A percentile compares a stretch with the other conserved stretches of the same genome.
Conservation (phyloP, 2,113 vertebrate genomes). For the Seriola quinqueradiata region DNA sequence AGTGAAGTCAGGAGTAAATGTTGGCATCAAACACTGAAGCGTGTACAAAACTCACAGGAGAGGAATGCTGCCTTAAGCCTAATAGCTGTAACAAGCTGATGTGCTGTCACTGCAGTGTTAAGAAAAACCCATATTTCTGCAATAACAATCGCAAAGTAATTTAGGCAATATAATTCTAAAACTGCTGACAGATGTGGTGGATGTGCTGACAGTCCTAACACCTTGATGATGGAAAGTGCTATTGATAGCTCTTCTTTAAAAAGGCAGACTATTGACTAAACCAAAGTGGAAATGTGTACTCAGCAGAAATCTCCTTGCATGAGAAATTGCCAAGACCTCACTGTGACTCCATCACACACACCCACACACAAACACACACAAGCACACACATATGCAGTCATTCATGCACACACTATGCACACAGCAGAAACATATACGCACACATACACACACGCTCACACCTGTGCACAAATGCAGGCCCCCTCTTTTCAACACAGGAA, state of each 20-base stretch:
- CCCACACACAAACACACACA: slow-evolving; percentile 2
- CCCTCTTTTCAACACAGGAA: slow-evolving; percentile 76
- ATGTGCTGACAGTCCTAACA: slow-evolving; percentile 73
- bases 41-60: slow-evolving; percentile 25
- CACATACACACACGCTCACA: slow-evolving; percentile 13
- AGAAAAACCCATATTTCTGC: slow-evolving; percentile 45
- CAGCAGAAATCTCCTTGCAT: slow-evolving; percentile 76
- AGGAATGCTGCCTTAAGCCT: slow-evolving; percentile 47
- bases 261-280: slow-evolving; percentile 68
- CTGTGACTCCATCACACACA: slow-evolving; percentile 31
- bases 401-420: neutral
- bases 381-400: neutral
- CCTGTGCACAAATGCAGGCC: slow-evolving; percentile 42
- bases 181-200: slow-evolving; percentile 68
- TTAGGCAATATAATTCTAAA: slow-evolving; percentile 66
- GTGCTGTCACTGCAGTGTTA: slow-evolving; percentile 49
- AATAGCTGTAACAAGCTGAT: slow-evolving; percentile 48
- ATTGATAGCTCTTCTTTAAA: slow-evolving; percentile 76
- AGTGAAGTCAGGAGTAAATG: slow-evolving; percentile 39
- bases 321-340: slow-evolving; percentile 68
- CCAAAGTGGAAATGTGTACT: slow-evolving; percentile 75
- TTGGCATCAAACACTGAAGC: slow-evolving; percentile 39
- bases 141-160: slow-evolving; percentile 63
- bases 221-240: slow-evolving; percentile 71
- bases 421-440: neutral